Conservation (phyloP, 2,888 invertebrate genomes). For the Scelioninae gen. 2 region DNA sequence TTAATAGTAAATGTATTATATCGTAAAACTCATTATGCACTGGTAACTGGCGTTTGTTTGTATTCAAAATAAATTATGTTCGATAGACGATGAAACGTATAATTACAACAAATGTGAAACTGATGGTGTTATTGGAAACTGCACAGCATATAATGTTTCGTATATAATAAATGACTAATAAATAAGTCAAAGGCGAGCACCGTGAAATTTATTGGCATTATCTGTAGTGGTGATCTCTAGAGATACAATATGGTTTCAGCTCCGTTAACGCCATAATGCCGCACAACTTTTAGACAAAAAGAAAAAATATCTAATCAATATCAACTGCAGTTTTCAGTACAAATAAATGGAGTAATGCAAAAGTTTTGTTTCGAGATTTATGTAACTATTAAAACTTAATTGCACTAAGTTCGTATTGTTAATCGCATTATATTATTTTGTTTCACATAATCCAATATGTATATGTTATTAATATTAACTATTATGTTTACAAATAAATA, state of each 20-base stretch:
- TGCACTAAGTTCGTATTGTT: too few species aligned
- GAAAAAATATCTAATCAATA: too few species aligned
- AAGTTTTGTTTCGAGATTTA: too few species aligned
- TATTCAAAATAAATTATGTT: slow-evolving; percentile 60
- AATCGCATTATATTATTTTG: too few species aligned
- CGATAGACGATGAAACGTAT: slow-evolving; percentile 56
- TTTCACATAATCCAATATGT: too few species aligned
- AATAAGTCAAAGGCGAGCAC: slow-evolving; percentile 62
- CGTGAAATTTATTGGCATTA: slow-evolving; percentile 65
- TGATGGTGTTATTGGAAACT: slow-evolving; percentile 61
- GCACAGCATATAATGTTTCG: slow-evolving; percentile 58
- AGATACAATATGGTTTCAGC: slow-evolving; percentile 47
- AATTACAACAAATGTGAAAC: slow-evolving; percentile 61
- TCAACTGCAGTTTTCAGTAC: too few species aligned
- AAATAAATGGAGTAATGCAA: too few species aligned
- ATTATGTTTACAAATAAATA: too few species aligned
- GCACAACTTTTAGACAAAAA: too few species aligned
- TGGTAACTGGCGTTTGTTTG: slow-evolving; percentile 4
- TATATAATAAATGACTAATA: slow-evolving; percentile 67
- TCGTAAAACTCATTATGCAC: background rate
- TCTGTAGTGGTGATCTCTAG: slow-evolving; percentile 55
- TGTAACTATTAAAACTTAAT: too few species aligned
- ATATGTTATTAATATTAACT: too few species aligned
- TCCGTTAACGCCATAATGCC: slow-evolving; percentile 39
- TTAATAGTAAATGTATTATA: too few species aligned